These are phyloP conservation scores for Flabesymbios commensalis DNA, from an alignment of 2,888 invertebrate genomes.

Conservation along the genomic window DNA sequence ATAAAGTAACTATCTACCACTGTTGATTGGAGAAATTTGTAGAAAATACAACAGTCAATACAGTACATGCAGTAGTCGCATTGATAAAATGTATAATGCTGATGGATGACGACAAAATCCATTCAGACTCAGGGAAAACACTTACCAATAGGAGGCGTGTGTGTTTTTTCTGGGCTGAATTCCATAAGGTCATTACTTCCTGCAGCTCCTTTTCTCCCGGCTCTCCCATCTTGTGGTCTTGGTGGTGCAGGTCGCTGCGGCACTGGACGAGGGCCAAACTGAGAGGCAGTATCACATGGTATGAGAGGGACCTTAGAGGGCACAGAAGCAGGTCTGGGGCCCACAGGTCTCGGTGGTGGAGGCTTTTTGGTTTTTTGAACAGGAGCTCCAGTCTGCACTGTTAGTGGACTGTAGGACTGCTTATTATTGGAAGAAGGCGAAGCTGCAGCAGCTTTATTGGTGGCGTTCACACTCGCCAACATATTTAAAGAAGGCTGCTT, in stretches of 20 bases:
- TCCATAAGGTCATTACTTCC: constrained; percentile 42
- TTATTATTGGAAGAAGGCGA: too few species aligned
- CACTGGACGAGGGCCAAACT: neutral
- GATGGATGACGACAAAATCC: too few species aligned
- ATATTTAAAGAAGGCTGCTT: neutral
- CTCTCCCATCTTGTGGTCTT: constrained; percentile 4
- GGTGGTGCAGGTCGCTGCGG: constrained; percentile 47
- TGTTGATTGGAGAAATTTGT: too few species aligned
- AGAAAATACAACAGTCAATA: too few species aligned
- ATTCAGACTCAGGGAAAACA: neutral
- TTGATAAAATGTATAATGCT: too few species aligned
- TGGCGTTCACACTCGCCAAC: neutral
- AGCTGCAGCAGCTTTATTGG: neutral
- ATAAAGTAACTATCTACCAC: too few species aligned
- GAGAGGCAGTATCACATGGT: neutral
- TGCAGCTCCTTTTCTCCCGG: neutral
- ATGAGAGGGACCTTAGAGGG: constrained; percentile 1
- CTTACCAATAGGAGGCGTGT: neutral
- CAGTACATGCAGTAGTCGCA: too few species aligned
- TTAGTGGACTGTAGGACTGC: too few species aligned
- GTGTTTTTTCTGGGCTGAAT: constrained; percentile 43
- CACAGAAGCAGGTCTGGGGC: constrained; percentile 11
- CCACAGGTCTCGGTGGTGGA: constrained; percentile 48
- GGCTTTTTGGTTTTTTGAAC: constrained; percentile 40
- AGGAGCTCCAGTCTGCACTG: constrained; percentile 22